Base-by-base conservation (phyloP, 2,797 vertebrate genomes). In the Rhinoraja longicauda region DNA sequence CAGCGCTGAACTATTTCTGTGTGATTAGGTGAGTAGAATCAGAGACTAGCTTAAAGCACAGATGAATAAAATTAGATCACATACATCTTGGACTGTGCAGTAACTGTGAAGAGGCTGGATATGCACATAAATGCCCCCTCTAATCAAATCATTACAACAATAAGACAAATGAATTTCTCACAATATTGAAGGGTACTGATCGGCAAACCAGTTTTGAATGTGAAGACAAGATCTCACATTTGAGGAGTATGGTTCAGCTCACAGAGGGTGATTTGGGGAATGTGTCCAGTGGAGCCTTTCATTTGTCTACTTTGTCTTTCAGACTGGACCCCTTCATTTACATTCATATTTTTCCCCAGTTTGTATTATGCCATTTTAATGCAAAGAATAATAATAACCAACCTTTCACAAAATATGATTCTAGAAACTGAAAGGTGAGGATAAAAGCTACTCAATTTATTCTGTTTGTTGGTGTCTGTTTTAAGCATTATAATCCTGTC, bases 51-150 rank as follows among this genome's bases (percentile, higher is more conserved):
- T 97, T 97, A 97, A 96, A 97, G 97, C 96, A 97, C 96, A 95
- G 95, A 96, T 96, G 96, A 96, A 96, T 96, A 96, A 97, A 97
- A 97, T 97, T 97, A 97, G 96, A 96, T 97, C 96, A 97, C 96
- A 97, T 97, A 96, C 97, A 96, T 97, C 70, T 91, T 73, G 26
- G 90, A 53, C 36, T 17, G 13, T 73, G 36, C 10, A 91, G 70
- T 73, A 91, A 91, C 90, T 45, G 4, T 29, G 39, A 72, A 91
- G 70, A 73, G 67, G 24, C 53, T 91, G 72, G 32, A 2, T 53
- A 91, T 45, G 36, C 13, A 8, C 6, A 39, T 32, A 64, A 39
- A 24, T 29, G 70, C 90, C 73, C 36, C 21, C 81, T 73, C 70
- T 53, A 70, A 29, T 24, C 70, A 91, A 72, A 72, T 72, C 88